These are phyloP conservation scores for Buteo buteo DNA, from an alignment of 2,113 vertebrate genomes.

Conservation along the genomic window DNA sequence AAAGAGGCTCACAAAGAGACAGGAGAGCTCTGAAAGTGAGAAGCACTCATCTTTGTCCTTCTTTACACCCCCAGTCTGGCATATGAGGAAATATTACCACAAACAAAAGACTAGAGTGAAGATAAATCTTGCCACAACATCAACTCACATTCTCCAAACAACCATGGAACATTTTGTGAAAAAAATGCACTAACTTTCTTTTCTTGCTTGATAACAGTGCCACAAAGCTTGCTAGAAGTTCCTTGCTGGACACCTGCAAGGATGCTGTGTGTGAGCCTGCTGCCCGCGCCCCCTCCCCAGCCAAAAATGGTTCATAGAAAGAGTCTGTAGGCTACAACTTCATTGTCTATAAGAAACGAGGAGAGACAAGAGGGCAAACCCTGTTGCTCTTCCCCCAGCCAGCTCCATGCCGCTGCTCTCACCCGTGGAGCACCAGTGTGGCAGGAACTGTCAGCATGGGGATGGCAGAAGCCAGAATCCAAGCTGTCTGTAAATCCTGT, in stretches of 20 bases:
- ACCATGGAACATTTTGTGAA: background rate
- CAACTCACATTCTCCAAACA: background rate
- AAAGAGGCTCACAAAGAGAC: background rate
- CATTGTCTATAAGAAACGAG: background rate
- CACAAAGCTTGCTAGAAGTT: background rate
- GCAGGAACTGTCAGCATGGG: background rate
- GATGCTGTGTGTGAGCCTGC: background rate
- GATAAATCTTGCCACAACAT: background rate
- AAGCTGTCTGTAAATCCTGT: background rate
- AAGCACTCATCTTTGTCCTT: background rate
- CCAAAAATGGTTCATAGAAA: background rate
- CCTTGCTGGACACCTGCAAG: background rate
- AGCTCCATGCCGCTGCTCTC: background rate
- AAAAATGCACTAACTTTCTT: background rate
- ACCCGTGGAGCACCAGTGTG: background rate
- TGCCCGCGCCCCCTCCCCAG: rapidly evolving
- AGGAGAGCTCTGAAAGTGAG: background rate
- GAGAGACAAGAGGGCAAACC: background rate
- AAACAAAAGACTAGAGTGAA: background rate
- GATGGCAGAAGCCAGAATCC: background rate
- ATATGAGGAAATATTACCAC: background rate
- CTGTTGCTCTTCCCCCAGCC: background rate
- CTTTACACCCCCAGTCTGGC: background rate
- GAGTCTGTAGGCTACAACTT: background rate
- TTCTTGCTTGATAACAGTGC: background rate